These are phyloP conservation scores for Corticium candelabrum DNA, from an alignment of 37 sponge, comb jelly and placozoan species.

Conservation along the genomic window DNA sequence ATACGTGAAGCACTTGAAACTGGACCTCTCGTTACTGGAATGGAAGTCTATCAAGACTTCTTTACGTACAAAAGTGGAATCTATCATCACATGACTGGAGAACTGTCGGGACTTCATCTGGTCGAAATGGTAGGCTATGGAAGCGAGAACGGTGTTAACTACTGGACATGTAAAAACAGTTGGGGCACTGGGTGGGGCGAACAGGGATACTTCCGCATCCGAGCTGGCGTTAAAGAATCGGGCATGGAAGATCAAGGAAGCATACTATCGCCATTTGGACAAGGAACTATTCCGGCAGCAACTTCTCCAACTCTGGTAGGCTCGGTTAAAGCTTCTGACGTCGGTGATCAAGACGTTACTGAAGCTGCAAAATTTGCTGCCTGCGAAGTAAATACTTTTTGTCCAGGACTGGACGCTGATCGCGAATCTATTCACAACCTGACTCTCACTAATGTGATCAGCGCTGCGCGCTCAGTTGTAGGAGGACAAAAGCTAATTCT, in stretches of 20 bases:
- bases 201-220: conserved; percentile 34
- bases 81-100: conserved; percentile 19
- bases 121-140: conserved; percentile 34
- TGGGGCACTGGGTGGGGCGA: conserved; percentile 41
- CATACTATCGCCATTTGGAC: too few relatives aligned
- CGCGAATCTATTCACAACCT: background rate
- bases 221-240: conserved; percentile 18
- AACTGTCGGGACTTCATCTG: conserved; percentile 27
- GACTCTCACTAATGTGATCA: background rate
- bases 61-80: conserved; percentile 25
- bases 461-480: background rate
- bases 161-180: conserved; percentile 40
- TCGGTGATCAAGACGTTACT: too few relatives aligned
- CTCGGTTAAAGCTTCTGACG: too few relatives aligned
- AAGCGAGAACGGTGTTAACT: conserved; percentile 13
- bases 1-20: conserved; percentile 20
- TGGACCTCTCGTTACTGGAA: conserved; percentile 26
- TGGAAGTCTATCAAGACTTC: conserved; percentile 26
- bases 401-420: background rate
- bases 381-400: background rate
- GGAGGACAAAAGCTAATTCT: background rate
- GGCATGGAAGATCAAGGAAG: too few relatives aligned
- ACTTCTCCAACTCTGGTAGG: too few relatives aligned
- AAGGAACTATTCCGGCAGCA: too few relatives aligned
- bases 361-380: background rate